Conservation (phyloP, 2,113 vertebrate species). For the Pungitius pungitius region DNA sequence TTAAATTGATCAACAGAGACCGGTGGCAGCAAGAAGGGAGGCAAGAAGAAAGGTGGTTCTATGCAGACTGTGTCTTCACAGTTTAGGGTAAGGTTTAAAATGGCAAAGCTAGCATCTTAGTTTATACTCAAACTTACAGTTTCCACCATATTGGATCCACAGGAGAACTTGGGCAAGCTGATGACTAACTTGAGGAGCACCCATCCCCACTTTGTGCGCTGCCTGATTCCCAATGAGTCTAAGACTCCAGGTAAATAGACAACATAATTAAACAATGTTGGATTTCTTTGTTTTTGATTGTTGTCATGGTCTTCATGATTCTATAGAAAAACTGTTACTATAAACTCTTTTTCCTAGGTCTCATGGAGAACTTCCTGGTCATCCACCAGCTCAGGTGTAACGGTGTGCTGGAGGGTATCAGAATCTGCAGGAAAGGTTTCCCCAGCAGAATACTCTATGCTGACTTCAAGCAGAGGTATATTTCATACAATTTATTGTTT, state of each 20-base stretch:
- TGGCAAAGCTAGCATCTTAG: not conserved
- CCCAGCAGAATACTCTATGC: constrained; percentile 58
- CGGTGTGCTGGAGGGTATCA: constrained; percentile 70
- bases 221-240: constrained; percentile 65
- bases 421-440: constrained; percentile 69
- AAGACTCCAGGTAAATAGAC: constrained; percentile 61
- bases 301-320: not conserved
- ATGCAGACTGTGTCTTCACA: constrained; percentile 76
- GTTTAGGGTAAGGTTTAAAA: constrained; percentile 59
- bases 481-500: accelerated
- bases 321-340: not conserved
- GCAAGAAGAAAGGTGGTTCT: constrained; percentile 74
- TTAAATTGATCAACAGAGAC: not conserved
- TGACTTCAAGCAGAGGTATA: constrained; percentile 69
- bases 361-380: constrained; percentile 71
- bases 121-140: not conserved
- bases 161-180: constrained; percentile 52
- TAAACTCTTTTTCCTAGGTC: constrained; percentile 24
- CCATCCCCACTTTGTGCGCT: constrained; percentile 1
- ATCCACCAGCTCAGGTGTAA: constrained; percentile 75
- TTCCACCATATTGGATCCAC: constrained; percentile 2
- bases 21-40: constrained; percentile 58
- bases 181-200: constrained; percentile 1
- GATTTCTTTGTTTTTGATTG: not conserved
- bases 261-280: not conserved